phyloP scores from a whole-genome alignment of 2,888 invertebrate species.

The Rhamnusium bicolor region DNA sequence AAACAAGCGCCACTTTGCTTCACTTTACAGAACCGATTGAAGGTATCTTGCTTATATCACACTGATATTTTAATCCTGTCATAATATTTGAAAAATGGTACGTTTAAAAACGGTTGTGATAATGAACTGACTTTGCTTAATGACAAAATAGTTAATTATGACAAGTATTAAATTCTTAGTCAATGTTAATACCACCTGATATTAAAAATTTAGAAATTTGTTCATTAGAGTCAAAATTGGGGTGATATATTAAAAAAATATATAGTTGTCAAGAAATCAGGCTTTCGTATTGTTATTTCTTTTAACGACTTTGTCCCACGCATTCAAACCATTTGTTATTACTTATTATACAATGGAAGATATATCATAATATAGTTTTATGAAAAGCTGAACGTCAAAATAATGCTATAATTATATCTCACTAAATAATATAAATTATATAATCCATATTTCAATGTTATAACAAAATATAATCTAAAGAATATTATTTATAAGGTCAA shows the following conservation, averaged over 20 bases:
- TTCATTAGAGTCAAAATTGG: too few species aligned
- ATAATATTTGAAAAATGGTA: too few species aligned
- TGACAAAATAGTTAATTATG: too few species aligned
- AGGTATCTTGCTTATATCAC: too few species aligned
- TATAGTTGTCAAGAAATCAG: not conserved
- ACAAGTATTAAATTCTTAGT: too few species aligned
- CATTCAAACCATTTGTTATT: conserved; percentile 23
- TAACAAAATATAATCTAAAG: conserved; percentile 21
- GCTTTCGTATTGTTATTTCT: not conserved
- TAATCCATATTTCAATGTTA: conserved; percentile 27
- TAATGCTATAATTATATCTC: conserved; percentile 26
- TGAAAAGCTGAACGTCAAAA: conserved; percentile 27
- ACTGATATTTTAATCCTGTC: too few species aligned
- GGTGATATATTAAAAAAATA: not conserved
- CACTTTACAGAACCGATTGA: too few species aligned
- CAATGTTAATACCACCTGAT: too few species aligned
- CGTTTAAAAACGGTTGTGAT: too few species aligned
- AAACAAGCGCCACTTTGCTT: too few species aligned
- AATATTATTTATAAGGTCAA: conserved; percentile 33
- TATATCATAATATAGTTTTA: conserved; percentile 11
- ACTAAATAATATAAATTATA: conserved; percentile 11
- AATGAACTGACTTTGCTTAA: too few species aligned
- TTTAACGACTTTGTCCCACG: conserved; percentile 19
- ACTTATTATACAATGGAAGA: conserved; percentile 8
- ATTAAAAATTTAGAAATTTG: too few species aligned